These are phyloP conservation scores for Zophobas atratus DNA, from an alignment of 1,140 invertebrate genomes.

Conservation along the genomic window DNA sequence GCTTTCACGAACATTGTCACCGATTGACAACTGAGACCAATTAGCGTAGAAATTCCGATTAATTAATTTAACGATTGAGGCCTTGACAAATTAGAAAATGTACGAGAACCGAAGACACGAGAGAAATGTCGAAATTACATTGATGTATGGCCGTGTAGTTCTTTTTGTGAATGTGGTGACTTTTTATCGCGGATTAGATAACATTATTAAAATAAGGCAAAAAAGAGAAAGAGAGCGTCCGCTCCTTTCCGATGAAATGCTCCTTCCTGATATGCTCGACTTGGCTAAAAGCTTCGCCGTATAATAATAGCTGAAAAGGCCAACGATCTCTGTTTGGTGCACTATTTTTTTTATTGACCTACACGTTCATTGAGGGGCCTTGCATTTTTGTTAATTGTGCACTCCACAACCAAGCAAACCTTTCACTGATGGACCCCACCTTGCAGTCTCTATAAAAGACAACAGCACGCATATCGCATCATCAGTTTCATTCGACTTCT, in stretches of 20 bases:
- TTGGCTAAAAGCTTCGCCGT: conserved; percentile 24
- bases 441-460: conserved; percentile 60
- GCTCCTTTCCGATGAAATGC: conserved; percentile 14
- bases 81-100: not conserved
- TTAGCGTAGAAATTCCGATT: conserved; percentile 16
- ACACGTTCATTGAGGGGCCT: conserved; percentile 17
- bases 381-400: conserved; percentile 28
- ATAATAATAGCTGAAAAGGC: conserved; percentile 15
- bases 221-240: conserved; percentile 29
- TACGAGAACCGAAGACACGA: not conserved
- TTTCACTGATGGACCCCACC: conserved; percentile 60
- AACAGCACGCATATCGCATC: conserved; percentile 52
- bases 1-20: conserved; percentile 30
- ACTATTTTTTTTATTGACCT: conserved; percentile 36
- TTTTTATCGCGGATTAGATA: conserved; percentile 23
- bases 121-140: conserved; percentile 12
- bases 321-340: conserved; percentile 21
- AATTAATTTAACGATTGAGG: conserved; percentile 20
- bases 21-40: not conserved
- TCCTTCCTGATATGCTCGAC: conserved; percentile 11
- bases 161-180: conserved; percentile 8
- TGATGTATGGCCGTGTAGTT: not conserved
- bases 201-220: conserved; percentile 14
- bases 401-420: conserved; percentile 50
- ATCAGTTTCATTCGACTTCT: conserved; percentile 60